A percentile compares a stretch with the other conserved stretches of the same genome.
Evolutionary conservation across 2,797 vertebrate genomes (phyloP).

Genomic region (Cuculus canorus): DNA sequence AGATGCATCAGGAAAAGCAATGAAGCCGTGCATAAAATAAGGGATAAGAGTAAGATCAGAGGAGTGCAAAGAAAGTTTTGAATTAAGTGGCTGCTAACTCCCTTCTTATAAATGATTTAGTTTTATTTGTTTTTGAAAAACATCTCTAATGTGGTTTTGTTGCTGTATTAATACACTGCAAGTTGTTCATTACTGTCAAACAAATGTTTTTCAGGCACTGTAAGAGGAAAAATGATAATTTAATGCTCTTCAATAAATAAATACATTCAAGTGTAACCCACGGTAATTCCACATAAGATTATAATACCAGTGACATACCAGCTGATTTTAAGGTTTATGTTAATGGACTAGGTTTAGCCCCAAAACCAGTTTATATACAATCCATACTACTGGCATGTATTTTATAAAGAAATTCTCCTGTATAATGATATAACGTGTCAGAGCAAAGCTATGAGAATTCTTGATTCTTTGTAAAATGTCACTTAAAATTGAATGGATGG

Average conservation of each 20-base stretch:
- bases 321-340: neutral
- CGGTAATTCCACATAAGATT: neutral
- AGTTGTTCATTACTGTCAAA: neutral
- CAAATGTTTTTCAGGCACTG: neutral
- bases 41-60: slow-evolving; percentile 4
- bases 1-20: neutral
- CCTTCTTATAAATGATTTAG: neutral
- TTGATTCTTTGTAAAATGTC: neutral
- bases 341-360: neutral
- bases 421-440: neutral
- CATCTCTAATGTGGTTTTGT: neutral
- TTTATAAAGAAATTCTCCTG: neutral
- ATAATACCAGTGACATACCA: neutral
- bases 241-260: neutral
- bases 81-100: neutral
- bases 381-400: neutral
- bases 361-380: neutral
- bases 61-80: neutral
- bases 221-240: neutral
- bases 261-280: neutral
- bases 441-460: neutral
- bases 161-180: neutral
- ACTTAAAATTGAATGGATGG: neutral
- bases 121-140: slow-evolving; percentile 31
- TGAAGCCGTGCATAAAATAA: neutral